phyloP scores from a whole-genome alignment of 2,888 invertebrate species.

The Poecilobothrus nobilitatus region DNA sequence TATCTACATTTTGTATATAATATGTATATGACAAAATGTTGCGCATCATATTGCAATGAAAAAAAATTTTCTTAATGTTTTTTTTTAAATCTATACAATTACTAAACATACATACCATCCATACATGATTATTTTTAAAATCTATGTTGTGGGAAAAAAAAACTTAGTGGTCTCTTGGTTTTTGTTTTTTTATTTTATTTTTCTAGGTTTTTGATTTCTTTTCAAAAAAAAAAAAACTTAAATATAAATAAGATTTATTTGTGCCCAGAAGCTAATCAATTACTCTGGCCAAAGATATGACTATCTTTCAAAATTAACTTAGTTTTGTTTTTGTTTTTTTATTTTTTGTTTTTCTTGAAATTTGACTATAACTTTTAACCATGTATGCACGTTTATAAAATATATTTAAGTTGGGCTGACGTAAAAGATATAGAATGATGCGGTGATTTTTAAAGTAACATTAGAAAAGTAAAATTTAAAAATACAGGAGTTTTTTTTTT shows the following conservation, averaged over 20 bases:
- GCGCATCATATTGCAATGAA: not conserved
- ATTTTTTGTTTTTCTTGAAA: not conserved
- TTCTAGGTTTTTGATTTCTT: not conserved
- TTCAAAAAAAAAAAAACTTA: not conserved
- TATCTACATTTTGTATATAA: not conserved
- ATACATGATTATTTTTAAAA: not conserved
- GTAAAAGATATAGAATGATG: too few species aligned
- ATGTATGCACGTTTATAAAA: too few species aligned
- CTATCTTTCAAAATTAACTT: not conserved
- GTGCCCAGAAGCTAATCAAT: conserved; percentile 1
- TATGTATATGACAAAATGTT: not conserved
- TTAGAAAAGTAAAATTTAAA: too few species aligned
- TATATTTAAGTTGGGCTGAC: too few species aligned
- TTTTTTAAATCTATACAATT: not conserved
- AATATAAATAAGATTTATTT: conserved; percentile 1
- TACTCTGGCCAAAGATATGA: conserved; percentile 6
- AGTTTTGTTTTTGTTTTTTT: not conserved
- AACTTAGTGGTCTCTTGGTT: not conserved
- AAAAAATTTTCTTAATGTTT: not conserved
- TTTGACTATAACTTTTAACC: too few species aligned
- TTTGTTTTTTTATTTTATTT: not conserved
- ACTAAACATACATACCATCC: too few species aligned
- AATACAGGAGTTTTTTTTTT: too few species aligned
- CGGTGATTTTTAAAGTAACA: too few species aligned
- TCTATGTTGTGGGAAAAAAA: conserved; percentile 1